A percentile compares a stretch with the other conserved stretches of the same genome.
Evolutionary conservation across 2,113 vertebrate species (phyloP).

Genomic region (Trematomus loennbergii): DNA sequence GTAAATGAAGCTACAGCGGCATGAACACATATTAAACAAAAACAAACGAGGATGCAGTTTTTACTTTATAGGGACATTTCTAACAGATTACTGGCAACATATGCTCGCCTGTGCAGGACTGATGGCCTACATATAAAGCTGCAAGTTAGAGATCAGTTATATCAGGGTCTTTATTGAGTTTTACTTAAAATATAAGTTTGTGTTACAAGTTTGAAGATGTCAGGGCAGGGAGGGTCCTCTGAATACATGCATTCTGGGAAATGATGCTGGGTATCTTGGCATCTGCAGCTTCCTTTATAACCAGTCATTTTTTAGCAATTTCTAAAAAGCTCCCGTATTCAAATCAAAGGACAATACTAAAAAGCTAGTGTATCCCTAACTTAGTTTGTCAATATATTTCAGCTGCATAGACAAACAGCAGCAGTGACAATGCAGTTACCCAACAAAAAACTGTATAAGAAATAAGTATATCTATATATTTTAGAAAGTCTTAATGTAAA

Average conservation of each 20-base stretch:
- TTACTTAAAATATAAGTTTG: background rate
- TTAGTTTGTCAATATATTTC: background rate
- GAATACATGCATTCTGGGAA: too few relatives aligned
- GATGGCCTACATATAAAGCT: slow-evolving; percentile 21
- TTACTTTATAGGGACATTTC: slow-evolving; percentile 13
- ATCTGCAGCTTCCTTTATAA: background rate
- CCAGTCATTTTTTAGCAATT: background rate
- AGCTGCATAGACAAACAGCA: background rate
- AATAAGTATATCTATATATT: background rate
- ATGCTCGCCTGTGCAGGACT: slow-evolving; percentile 13
- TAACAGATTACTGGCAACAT: slow-evolving; percentile 29
- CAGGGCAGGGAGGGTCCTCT: background rate
- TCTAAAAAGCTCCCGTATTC: background rate
- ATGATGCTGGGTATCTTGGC: background rate
- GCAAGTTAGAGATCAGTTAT: slow-evolving; percentile 4
- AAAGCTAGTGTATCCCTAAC: background rate
- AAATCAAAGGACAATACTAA: background rate
- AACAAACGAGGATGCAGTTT: slow-evolving; percentile 10
- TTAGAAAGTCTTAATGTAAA: background rate
- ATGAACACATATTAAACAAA: slow-evolving; percentile 21
- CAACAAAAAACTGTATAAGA: background rate
- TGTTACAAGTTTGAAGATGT: too few relatives aligned
- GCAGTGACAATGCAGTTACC: background rate
- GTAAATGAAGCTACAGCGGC: slow-evolving; percentile 35
- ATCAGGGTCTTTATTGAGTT: background rate